Evolutionary conservation across 2,797 vertebrate genomes (phyloP).

Genomic region (Neomorphus geoffroyi): DNA sequence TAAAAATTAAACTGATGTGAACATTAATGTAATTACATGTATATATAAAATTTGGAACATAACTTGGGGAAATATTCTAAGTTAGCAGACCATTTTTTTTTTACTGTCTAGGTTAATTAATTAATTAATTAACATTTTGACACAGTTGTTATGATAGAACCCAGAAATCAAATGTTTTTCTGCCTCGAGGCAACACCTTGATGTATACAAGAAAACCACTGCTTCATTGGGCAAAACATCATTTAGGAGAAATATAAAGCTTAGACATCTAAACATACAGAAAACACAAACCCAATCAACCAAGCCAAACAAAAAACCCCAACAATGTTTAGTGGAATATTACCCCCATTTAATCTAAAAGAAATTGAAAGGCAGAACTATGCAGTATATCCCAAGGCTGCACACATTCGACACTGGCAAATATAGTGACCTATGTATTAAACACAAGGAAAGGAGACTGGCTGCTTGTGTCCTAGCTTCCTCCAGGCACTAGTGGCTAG

Average conservation of each 20-base stretch:
- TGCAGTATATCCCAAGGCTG: neutral
- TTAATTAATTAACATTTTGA: neutral
- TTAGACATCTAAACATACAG: neutral
- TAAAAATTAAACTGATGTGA: neutral
- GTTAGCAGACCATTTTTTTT: neutral
- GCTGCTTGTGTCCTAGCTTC: neutral
- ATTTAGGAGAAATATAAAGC: neutral
- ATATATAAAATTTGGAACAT: neutral
- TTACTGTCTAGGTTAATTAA: neutral
- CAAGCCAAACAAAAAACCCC: accelerated
- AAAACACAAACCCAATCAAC: accelerated
- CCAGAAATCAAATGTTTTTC: neutral
- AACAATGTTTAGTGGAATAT: neutral
- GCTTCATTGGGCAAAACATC: neutral
- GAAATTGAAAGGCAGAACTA: neutral
- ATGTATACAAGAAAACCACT: neutral
- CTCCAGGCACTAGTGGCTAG: neutral
- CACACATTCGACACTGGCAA: accelerated
- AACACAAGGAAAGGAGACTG: neutral
- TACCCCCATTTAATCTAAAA: neutral
- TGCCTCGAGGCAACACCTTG: neutral
- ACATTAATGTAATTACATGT: neutral
- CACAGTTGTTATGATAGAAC: neutral
- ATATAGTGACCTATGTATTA: neutral
- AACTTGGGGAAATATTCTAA: neutral